phyloP scores from a whole-genome alignment of 2,113 vertebrate species.

The Aegithalos caudatus region DNA sequence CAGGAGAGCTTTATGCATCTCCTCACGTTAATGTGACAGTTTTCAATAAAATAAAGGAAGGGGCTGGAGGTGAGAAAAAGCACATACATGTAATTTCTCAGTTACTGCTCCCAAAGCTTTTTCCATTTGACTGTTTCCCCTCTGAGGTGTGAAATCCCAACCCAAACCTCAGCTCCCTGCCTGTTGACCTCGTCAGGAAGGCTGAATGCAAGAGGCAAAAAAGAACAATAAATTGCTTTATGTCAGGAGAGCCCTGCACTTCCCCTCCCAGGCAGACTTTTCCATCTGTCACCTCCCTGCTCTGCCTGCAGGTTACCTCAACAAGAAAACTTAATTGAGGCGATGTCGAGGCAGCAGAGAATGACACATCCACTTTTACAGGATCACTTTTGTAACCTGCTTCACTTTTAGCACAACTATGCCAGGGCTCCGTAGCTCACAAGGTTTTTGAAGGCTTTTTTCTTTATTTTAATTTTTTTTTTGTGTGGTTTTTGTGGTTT shows the following conservation, averaged over 20 bases:
- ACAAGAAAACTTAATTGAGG: not conserved
- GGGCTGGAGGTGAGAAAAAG: conserved; percentile 5
- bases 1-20: not conserved
- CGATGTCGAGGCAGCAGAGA: not conserved
- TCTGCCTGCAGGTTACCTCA: not conserved
- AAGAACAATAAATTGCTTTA: conserved; percentile 11
- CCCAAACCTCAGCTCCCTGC: not conserved
- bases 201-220: not conserved
- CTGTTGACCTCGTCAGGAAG: conserved; percentile 17
- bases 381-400: not conserved
- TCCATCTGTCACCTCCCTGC: not conserved
- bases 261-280: not conserved
- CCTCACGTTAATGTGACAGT: not conserved
- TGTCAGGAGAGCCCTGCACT: not conserved
- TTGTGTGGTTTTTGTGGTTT: too few relatives aligned
- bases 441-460: not conserved
- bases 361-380: not conserved
- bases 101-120: not conserved
- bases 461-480: too few relatives aligned
- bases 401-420: not conserved
- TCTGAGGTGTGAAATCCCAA: not conserved
- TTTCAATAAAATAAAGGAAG: not conserved
- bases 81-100: not conserved
- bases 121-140: not conserved
- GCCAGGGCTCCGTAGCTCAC: accelerated